These are phyloP conservation scores for Lochmaea capreae DNA, from an alignment of 2,888 invertebrate genomes.

Conservation along the genomic window DNA sequence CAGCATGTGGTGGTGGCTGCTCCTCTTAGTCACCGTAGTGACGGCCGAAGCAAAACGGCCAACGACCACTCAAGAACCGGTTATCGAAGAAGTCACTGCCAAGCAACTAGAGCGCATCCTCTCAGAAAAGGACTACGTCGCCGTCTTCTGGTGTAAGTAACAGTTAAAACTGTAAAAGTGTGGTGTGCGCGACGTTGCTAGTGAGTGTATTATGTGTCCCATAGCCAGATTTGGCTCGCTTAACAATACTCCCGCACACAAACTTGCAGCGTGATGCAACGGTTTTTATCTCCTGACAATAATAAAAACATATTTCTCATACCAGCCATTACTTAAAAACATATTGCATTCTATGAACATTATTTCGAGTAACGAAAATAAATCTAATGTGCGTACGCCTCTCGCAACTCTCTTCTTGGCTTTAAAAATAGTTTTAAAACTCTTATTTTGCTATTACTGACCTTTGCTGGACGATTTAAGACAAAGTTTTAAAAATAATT, in stretches of 20 bases:
- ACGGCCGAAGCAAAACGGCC: slow-evolving; percentile 62
- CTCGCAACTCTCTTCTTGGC: slow-evolving; percentile 10
- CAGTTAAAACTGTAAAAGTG: slow-evolving; percentile 25
- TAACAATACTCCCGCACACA: slow-evolving; percentile 33
- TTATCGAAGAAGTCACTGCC: slow-evolving; percentile 93
- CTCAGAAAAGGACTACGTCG: slow-evolving; percentile 92
- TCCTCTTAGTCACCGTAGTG: slow-evolving; percentile 69
- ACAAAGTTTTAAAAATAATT: slow-evolving; percentile 26
- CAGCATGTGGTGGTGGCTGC: slow-evolving; percentile 68
- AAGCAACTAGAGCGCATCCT: slow-evolving; percentile 91
- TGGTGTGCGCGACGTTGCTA: slow-evolving; percentile 31
- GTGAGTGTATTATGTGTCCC: slow-evolving; percentile 48
- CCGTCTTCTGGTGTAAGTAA: slow-evolving; percentile 96
- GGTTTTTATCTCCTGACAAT: slow-evolving; percentile 31
- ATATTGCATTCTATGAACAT: not conserved
- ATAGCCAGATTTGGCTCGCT: slow-evolving; percentile 65
- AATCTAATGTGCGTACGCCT: slow-evolving; percentile 9
- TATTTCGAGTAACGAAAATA: slow-evolving; percentile 9
- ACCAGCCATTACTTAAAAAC: slow-evolving; percentile 1
- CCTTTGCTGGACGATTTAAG: slow-evolving; percentile 30
- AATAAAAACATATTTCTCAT: slow-evolving; percentile 14
- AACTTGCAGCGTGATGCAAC: slow-evolving; percentile 25
- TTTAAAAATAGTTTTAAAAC: slow-evolving; percentile 16
- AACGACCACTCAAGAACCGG: slow-evolving; percentile 71
- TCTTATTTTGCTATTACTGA: slow-evolving; percentile 22